Evolutionary conservation across 2,797 vertebrate species (phyloP).

Genomic region (Acanthopagrus latus): DNA sequence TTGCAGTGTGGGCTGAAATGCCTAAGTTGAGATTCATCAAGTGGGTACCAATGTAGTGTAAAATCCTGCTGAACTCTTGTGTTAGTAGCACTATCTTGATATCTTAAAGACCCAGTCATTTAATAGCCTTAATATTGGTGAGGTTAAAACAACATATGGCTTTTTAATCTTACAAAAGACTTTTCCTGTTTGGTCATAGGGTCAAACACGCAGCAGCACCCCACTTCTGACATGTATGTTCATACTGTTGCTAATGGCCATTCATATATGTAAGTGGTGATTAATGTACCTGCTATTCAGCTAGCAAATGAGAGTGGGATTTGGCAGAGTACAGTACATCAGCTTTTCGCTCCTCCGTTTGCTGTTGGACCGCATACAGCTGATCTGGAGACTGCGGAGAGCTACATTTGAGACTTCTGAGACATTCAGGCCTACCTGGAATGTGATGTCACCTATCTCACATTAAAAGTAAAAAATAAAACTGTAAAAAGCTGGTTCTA

Average conservation of each 20-base stretch:
- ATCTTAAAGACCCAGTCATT: conserved; percentile 27
- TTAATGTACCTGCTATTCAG: neutral
- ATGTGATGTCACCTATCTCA: neutral
- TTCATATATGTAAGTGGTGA: neutral
- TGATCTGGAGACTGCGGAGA: neutral
- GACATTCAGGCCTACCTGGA: neutral
- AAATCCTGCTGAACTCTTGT: conserved; percentile 35
- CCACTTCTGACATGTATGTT: neutral
- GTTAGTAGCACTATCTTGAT: conserved; percentile 29
- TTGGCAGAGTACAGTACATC: neutral
- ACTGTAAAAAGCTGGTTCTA: neutral
- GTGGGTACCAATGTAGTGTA: neutral
- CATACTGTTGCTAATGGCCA: neutral
- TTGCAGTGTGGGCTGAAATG: neutral
- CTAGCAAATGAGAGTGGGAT: neutral
- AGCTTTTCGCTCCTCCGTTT: neutral
- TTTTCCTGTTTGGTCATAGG: conserved; percentile 11
- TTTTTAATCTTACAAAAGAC: conserved; percentile 52
- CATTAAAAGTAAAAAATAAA: neutral
- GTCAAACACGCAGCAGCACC: neutral
- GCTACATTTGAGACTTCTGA: neutral
- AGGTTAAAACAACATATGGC: conserved; percentile 40
- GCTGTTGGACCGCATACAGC: neutral
- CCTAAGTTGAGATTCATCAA: conserved; percentile 27
- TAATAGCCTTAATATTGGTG: conserved; percentile 19